Percentiles rank a stretch among this genome's conserved stretches.
These are phyloP conservation scores for Meles meles DNA, from an alignment of 2,113 vertebrate species.

Conservation along the genomic window DNA sequence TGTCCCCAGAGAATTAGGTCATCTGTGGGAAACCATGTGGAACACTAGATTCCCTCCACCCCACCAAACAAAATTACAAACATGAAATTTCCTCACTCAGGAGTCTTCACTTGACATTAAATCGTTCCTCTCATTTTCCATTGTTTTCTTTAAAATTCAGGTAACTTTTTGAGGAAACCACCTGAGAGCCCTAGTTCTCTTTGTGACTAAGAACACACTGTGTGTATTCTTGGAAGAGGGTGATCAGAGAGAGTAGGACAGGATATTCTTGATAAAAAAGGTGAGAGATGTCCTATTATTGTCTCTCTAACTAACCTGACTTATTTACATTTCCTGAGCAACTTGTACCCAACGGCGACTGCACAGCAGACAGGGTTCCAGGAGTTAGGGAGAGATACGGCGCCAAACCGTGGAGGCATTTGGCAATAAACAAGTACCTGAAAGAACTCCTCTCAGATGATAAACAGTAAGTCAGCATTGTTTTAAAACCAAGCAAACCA, in stretches of 20 bases:
- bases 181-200: not conserved
- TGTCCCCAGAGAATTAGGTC: not conserved
- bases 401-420: not conserved
- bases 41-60: no score
- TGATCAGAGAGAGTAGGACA: not conserved
- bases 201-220: not conserved
- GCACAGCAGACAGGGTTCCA: not conserved
- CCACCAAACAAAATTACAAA: not conserved
- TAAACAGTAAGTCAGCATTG: not conserved
- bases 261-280: not conserved
- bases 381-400: not conserved
- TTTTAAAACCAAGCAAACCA: not conserved
- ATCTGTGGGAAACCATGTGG: not conserved
- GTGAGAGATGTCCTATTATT: not conserved
- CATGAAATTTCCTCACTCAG: not conserved
- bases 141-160: not conserved
- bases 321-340: not conserved
- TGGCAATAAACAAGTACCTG: no score
- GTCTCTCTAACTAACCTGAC: not conserved
- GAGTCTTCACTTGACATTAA: not conserved
- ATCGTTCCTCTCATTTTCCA: not conserved
- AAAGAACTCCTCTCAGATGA: not conserved
- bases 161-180: not conserved
- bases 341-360: accelerated
- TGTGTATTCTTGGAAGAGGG: not conserved